Conservation (phyloP, 2,113 vertebrate species). For the Larimichthys crocea region DNA sequence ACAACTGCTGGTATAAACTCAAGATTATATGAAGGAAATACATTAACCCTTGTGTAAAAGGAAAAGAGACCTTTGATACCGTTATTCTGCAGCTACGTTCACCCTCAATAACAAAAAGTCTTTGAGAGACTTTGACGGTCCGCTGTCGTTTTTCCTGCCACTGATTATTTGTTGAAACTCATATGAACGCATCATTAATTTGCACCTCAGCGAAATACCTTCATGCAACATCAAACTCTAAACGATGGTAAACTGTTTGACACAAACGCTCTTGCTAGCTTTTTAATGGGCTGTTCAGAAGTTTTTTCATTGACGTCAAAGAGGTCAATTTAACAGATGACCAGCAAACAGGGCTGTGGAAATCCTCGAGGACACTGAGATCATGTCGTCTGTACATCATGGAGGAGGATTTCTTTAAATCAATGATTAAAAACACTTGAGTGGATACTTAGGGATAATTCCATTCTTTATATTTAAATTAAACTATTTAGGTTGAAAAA, state of each 20-base stretch:
- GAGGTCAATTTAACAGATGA: conserved; percentile 5
- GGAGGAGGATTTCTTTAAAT: background rate
- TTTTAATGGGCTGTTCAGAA: background rate
- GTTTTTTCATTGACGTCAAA: background rate
- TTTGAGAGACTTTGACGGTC: background rate
- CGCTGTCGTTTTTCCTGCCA: background rate
- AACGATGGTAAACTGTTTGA: conserved; percentile 6
- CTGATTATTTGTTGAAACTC: background rate
- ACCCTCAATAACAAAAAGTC: background rate
- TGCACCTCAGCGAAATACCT: conserved; percentile 18
- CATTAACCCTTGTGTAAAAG: background rate
- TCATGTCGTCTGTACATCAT: background rate
- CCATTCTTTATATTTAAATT: background rate
- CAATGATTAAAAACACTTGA: background rate
- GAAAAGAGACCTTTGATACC: background rate
- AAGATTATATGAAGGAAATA: background rate
- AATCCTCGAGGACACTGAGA: background rate
- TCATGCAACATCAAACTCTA: conserved; percentile 34
- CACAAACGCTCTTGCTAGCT: background rate
- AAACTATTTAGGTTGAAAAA: background rate
- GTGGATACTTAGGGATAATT: background rate
- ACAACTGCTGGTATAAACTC: background rate
- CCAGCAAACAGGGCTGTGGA: background rate
- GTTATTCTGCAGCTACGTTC: background rate
- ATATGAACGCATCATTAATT: conserved; percentile 19